These are phyloP conservation scores for Hyaena hyaena DNA, from an alignment of 2,113 vertebrate species.

Conservation along the genomic window DNA sequence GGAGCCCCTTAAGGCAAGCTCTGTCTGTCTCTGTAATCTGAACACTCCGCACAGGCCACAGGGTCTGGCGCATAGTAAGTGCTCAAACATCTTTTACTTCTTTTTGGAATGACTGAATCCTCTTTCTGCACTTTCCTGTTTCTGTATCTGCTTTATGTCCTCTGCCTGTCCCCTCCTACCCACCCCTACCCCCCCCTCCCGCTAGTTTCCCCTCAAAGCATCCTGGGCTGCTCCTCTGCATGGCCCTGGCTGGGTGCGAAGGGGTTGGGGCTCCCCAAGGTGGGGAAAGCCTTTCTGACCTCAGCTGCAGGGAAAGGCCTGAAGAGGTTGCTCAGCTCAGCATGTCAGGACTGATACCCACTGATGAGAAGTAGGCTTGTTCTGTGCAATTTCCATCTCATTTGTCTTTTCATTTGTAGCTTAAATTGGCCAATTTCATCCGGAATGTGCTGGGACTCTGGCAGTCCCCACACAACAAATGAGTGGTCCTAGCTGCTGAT, in stretches of 20 bases:
- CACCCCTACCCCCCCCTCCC: rapidly evolving
- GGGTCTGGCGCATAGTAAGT: not conserved
- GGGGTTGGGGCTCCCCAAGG: not conserved
- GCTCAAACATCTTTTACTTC: not conserved
- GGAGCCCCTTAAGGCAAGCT: not conserved
- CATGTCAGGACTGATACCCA: slow-evolving; percentile 16
- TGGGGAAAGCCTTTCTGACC: not conserved
- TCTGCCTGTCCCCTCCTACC: not conserved
- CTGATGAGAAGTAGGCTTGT: slow-evolving; percentile 31
- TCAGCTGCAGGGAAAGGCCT: not conserved
- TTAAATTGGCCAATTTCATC: slow-evolving; percentile 52
- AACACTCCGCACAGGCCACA: not conserved
- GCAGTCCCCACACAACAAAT: not conserved
- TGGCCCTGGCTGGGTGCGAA: not conserved
- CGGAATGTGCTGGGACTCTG: slow-evolving; percentile 53
- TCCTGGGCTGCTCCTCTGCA: not conserved
- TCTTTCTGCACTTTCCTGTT: not conserved
- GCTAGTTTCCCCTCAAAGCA: not conserved
- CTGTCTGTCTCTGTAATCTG: not conserved
- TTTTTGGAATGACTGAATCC: not conserved
- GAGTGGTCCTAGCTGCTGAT: not conserved
- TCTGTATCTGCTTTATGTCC: not conserved
- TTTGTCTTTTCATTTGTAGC: slow-evolving; percentile 65
- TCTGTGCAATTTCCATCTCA: slow-evolving; percentile 59
- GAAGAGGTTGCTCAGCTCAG: not conserved